Conservation (phyloP, 2,113 vertebrate genomes). For the Potamarius usumacintae region DNA sequence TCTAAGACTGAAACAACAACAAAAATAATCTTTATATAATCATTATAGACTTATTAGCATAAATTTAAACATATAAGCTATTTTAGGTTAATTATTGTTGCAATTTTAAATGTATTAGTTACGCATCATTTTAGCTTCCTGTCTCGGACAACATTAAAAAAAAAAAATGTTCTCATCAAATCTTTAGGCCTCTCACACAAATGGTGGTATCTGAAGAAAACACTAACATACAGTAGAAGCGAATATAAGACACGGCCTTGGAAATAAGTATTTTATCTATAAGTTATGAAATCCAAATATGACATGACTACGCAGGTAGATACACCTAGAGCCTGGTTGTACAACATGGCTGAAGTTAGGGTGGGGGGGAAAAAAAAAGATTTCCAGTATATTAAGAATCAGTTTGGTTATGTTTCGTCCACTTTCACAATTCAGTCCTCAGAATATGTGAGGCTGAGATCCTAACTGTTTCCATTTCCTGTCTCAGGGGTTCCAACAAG, state of each 20-base stretch:
- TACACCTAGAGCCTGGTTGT: too few relatives aligned
- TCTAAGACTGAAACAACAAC: not conserved
- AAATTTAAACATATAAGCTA: not conserved
- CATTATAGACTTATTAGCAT: not conserved
- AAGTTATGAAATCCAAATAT: not conserved
- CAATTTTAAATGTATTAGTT: not conserved
- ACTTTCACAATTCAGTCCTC: not conserved
- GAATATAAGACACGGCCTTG: not conserved
- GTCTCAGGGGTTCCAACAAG: slow-evolving; percentile 61
- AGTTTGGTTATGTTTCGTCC: not conserved
- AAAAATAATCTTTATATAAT: too few relatives aligned
- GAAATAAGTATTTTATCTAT: not conserved
- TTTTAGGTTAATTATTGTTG: not conserved
- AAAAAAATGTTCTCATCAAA: not conserved
- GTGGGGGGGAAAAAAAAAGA: not conserved
- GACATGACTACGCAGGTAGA: not conserved
- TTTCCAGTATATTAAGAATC: not conserved
- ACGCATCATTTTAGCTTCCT: not conserved
- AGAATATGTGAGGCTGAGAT: not conserved
- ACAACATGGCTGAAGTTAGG: not conserved
- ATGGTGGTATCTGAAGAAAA: not conserved
- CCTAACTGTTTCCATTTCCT: not conserved
- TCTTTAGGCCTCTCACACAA: not conserved
- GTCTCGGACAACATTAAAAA: not conserved
- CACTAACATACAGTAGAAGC: not conserved